These are phyloP conservation scores for Delichon dasypus DNA, from an alignment of 2,797 vertebrate genomes.

Conservation along the genomic window DNA sequence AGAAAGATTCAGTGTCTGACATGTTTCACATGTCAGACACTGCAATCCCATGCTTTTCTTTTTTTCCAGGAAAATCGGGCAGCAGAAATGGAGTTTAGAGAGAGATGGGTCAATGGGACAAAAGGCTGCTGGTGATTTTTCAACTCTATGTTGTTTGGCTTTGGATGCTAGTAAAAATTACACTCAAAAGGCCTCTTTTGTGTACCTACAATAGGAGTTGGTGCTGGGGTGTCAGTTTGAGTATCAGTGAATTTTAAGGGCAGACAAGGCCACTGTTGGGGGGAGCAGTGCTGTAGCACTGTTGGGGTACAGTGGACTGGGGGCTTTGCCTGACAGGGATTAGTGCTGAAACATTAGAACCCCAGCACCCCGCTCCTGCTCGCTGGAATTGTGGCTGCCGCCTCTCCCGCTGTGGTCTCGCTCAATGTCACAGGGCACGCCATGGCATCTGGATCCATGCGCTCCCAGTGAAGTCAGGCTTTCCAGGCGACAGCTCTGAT, in stretches of 20 bases:
- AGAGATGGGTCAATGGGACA: not conserved
- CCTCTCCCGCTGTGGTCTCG: not conserved
- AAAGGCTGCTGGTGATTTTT: not conserved
- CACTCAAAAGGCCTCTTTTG: not conserved
- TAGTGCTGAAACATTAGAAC: not conserved
- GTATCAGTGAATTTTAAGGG: not conserved
- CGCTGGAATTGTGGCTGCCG: not conserved
- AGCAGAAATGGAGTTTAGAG: not conserved
- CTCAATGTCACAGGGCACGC: not conserved
- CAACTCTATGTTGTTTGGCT: not conserved
- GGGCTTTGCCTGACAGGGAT: not conserved
- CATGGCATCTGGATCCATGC: not conserved
- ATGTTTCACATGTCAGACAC: fast-evolving
- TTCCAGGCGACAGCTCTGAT: not conserved
- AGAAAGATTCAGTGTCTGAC: not conserved
- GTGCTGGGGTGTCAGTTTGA: not conserved
- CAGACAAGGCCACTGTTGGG: not conserved
- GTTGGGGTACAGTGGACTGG: not conserved
- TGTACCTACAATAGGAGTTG: not conserved
- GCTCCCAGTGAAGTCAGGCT: not conserved
- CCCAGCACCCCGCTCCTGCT: not conserved
- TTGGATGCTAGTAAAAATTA: not conserved
- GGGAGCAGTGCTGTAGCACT: not conserved
- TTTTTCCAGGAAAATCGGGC: not conserved
- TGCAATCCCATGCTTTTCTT: fast-evolving